Evolutionary conservation across 2,888 invertebrate genomes (phyloP), one percentile per base, ranked within the genome.

Genomic region (Strigamia maritima): DNA sequence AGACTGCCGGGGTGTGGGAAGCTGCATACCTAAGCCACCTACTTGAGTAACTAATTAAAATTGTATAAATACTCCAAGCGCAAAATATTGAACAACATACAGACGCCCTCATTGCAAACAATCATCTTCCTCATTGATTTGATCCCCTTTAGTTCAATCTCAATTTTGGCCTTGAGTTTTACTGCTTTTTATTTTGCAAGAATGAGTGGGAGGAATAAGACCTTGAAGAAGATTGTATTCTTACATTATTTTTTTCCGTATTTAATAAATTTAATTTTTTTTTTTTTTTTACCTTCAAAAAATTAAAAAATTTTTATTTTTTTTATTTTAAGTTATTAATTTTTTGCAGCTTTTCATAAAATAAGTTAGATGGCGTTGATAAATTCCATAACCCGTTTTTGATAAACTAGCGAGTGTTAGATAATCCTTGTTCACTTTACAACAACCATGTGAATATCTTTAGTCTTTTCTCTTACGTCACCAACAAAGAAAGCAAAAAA

Each of bases 41-140:
- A 70, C 70, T 70, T 70, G 70, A 26, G 70, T 70, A 70, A 70
- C 70, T 70, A n/a, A 70, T 70, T 70, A 70, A 70, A 70, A 26
- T 70, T 70, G n/a, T 70, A 12, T 14, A 70, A 70, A 70, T 28
- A 70, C 70, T 70, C 28, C 14, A 28, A 26, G 70, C 70, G 54
- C n/a, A 70, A 26, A 70, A 70, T 12, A 70, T 70, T 26, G 28
- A 70, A 16, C 24, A 26, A 70, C 24, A 12, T 19, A 54, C n/a
- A 44, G 8, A 24, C 70, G 24, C 70, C 70, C 28, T 28, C 28
- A 70, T 26, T 16, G 70, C 26, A 28, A 70, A 70, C 70, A 70
- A 54, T 70, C 70, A 24, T 65, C 60, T 70, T 70, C 28, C n/a
- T 70, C 70, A 70, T 70, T n/a, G 70, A 70, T 70, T 70, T 70